Conservation (phyloP, 2,888 invertebrate species). For the Altica lythri region DNA sequence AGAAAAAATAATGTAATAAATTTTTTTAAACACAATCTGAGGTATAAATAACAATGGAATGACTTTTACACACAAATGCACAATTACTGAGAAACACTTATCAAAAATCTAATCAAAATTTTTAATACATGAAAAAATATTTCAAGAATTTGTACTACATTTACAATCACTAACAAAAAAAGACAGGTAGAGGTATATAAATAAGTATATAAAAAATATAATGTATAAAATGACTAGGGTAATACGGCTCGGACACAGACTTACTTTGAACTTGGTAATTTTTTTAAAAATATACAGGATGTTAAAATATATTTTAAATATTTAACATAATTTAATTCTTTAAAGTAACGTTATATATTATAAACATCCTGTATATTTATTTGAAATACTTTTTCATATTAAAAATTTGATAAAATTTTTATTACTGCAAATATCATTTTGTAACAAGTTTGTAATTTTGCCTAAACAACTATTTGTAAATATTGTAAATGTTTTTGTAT, state of each 20-base stretch:
- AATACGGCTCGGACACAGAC: not conserved
- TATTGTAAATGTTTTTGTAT: no score
- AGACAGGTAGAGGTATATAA: no score
- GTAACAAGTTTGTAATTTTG: not conserved
- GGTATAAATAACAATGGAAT: slow-evolving; percentile 33
- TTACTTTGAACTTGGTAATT: no score
- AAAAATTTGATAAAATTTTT: slow-evolving; percentile 15
- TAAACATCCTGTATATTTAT: not conserved
- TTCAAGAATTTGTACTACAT: slow-evolving; percentile 2
- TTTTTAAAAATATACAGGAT: not conserved
- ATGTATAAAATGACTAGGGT: slow-evolving; percentile 21
- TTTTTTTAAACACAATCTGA: slow-evolving; percentile 25
- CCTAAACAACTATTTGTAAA: no score
- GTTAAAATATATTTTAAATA: not conserved
- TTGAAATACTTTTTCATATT: slow-evolving; percentile 12
- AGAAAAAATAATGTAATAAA: slow-evolving; percentile 34
- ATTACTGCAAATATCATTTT: not conserved
- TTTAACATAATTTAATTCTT: not conserved
- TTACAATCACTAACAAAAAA: not conserved
- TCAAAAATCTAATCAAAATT: slow-evolving; percentile 15
- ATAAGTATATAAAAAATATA: slow-evolving; percentile 16
- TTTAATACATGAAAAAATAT: slow-evolving; percentile 22
- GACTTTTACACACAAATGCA: slow-evolving; percentile 34
- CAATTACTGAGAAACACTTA: slow-evolving; percentile 9
- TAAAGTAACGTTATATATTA: not conserved